Base-by-base conservation (phyloP, 2,888 invertebrate species). In the Capitulum mitella region DNA sequence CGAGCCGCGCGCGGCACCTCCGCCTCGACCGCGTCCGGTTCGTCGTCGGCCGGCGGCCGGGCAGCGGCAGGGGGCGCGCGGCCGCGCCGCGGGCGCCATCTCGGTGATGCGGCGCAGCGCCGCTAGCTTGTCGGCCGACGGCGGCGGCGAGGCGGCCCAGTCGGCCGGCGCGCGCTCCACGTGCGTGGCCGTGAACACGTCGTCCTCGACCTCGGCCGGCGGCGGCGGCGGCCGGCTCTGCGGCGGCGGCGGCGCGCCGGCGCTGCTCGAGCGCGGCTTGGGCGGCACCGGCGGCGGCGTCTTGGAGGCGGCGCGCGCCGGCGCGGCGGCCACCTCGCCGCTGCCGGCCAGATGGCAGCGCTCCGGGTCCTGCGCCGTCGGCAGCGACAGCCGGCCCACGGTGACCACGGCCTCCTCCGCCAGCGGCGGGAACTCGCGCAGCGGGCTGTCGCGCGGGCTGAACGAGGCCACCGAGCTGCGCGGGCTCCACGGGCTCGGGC, bases 371-470 rank as follows among this genome's bases (percentile, higher is more conserved):
- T 70, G 37, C 22, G 70, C 70, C 22, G 37, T 34, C 22, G 70
- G 70, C 70, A 70, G 37, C 70, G 70, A 70, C 37, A 70, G 70
- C 37, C 70, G 37, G 26, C 37, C 70, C 37, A 70, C 70, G 3
- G 70, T 70, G 22, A 70, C 70, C 70, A 70, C 37, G 37, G 22
- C 37, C 3, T 70, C 70, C 70, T 70, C 70, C 22, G 19, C 5
- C 70, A 70, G 37, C 37, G 70, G 70, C 37, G 70, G 70, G 16
- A 70, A 70, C 22, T 70, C 70, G 70, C 70, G 70, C 70, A 70
- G 10, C 70, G 70, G 70, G 22, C 70, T 70, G 70, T 70, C 70
- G 70, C 70, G 70, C 37, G 70, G 37, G 70, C 70, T 70, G 70
- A 70, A 70, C 37, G 70, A 70, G 22, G 19, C 3, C 70, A 70